These are phyloP conservation scores for Mactra quadrangularis DNA, from an alignment of 1,140 invertebrate species.

Conservation along the genomic window DNA sequence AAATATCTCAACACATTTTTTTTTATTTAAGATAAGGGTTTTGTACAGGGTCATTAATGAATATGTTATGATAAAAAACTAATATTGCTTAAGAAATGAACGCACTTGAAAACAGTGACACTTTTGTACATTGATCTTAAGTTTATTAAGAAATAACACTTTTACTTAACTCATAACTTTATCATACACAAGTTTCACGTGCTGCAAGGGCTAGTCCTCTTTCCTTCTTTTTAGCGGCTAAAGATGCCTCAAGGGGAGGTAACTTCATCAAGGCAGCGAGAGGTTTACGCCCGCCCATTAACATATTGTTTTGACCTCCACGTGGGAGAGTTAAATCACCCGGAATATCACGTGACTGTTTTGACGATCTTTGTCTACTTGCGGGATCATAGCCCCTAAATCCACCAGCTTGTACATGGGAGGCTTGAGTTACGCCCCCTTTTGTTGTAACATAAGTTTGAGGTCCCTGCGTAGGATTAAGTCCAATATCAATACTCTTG, in stretches of 20 bases:
- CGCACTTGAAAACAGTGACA: neutral
- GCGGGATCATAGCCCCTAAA: constrained; percentile 44
- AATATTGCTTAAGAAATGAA: no score
- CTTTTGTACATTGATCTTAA: neutral
- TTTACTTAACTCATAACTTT: neutral
- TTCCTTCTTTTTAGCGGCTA: constrained; percentile 59
- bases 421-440: constrained; percentile 46
- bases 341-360: constrained; percentile 22
- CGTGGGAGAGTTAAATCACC: constrained; percentile 52
- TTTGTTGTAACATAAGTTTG: constrained; percentile 54
- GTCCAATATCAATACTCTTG: constrained; percentile 40
- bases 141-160: neutral
- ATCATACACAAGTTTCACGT: constrained; percentile 60
- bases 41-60: no score
- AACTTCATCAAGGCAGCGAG: constrained; percentile 65
- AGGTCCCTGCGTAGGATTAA: constrained; percentile 54
- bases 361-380: constrained; percentile 22
- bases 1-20: no score
- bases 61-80: no score
- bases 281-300: constrained; percentile 34
- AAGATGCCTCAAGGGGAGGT: constrained; percentile 62
- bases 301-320: constrained; percentile 38
- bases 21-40: no score
- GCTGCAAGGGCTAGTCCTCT: constrained; percentile 46
- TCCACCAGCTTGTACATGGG: constrained; percentile 50